phyloP scores from a whole-genome alignment of 2,797 vertebrate genomes.

The Anolis apletophallus region DNA sequence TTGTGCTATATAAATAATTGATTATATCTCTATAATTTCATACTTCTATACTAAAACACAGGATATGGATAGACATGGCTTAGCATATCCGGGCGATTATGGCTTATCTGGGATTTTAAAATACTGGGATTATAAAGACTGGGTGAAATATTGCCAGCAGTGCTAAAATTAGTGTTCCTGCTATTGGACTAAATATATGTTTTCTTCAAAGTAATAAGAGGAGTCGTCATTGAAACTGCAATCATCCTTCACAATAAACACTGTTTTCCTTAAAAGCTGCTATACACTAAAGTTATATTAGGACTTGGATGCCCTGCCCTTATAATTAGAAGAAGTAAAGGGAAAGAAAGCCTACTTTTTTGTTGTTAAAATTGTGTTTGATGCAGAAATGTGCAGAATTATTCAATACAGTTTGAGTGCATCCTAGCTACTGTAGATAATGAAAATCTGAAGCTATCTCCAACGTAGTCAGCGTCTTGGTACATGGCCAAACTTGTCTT shows the following conservation, averaged over 20 bases:
- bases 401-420: constrained; percentile 26
- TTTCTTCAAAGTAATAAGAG: constrained; percentile 88
- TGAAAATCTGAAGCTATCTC: not conserved
- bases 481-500: not conserved
- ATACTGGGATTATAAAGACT: constrained; percentile 73
- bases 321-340: constrained; percentile 69
- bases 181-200: constrained; percentile 90
- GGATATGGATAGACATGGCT: constrained; percentile 72
- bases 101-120: constrained; percentile 80
- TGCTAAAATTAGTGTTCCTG: constrained; percentile 89
- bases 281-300: constrained; percentile 68
- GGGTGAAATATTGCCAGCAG: constrained; percentile 78
- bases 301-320: constrained; percentile 57
- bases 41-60: constrained; percentile 75
- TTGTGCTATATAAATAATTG: constrained; percentile 53
- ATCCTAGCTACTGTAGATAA: not conserved
- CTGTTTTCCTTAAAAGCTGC: constrained; percentile 71
- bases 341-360: constrained; percentile 45
- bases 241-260: constrained; percentile 82
- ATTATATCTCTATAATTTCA: constrained; percentile 74
- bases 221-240: constrained; percentile 88
- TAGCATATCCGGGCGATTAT: constrained; percentile 78
- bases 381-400: constrained; percentile 54
- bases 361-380: constrained; percentile 51
- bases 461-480: not conserved